Percentiles rank a stretch among this genome's conserved stretches.
Evolutionary conservation across 2,888 invertebrate genomes (phyloP).

Genomic region (Oscheius sp.): DNA sequence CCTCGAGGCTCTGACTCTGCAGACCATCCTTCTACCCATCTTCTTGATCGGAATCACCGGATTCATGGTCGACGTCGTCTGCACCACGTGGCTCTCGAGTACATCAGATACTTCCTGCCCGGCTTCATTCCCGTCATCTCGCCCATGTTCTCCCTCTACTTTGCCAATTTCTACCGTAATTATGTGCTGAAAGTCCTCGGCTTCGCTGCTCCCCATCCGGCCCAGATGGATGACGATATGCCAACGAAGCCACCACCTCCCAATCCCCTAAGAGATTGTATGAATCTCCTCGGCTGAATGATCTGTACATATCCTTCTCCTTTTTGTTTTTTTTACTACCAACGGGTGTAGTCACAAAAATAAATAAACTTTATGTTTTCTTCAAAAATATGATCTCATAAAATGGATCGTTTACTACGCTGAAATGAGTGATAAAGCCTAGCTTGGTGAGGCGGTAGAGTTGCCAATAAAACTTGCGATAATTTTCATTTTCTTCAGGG

Average conservation of each 20-base stretch:
- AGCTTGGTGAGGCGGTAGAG: background rate
- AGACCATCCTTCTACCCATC: background rate
- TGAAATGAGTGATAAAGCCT: too few relatives aligned
- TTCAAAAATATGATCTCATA: conserved; percentile 17
- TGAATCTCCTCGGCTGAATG: conserved; percentile 39
- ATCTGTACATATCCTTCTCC: conserved; percentile 9
- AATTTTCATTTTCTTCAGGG: conserved; percentile 31
- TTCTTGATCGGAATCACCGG: background rate
- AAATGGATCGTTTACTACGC: background rate
- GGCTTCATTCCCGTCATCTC: conserved; percentile 9
- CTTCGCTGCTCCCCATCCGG: too few relatives aligned
- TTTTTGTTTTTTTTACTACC: too few relatives aligned
- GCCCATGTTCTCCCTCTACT: background rate
- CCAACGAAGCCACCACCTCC: conserved; percentile 12
- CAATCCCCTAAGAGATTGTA: conserved; percentile 41
- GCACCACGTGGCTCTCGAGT: background rate
- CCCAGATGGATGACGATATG: conserved; percentile 32
- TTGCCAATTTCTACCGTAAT: background rate
- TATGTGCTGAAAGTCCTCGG: background rate
- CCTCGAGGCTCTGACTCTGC: background rate
- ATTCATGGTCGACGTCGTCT: background rate
- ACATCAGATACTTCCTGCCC: background rate
- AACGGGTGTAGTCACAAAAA: conserved; percentile 7
- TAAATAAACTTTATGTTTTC: conserved; percentile 8
- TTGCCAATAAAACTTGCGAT: conserved; percentile 27